phyloP scores from a whole-genome alignment of 2,113 vertebrate species.

The Machaerirhynchus nigripectus region DNA sequence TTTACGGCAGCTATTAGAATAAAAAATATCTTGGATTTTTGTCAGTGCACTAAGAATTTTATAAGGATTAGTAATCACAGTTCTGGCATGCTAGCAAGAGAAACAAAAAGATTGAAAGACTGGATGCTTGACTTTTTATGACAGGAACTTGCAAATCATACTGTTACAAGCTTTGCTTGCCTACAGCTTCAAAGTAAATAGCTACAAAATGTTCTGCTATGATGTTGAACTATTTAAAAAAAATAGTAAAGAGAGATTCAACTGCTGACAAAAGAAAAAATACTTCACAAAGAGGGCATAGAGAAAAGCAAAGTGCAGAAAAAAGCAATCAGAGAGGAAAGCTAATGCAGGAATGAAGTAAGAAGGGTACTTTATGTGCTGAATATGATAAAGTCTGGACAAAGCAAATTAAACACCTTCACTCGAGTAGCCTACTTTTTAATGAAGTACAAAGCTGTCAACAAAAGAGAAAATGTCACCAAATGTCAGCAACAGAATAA shows the following conservation, averaged over 20 bases:
- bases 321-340: neutral
- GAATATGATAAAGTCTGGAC: neutral
- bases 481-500: slow-evolving; percentile 61
- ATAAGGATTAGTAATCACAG: neutral
- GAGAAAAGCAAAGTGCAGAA: slow-evolving; percentile 8
- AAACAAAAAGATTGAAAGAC: neutral
- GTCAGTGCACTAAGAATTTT: neutral
- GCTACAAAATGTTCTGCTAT: neutral
- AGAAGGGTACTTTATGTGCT: neutral
- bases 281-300: neutral
- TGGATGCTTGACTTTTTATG: neutral
- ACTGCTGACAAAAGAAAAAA: neutral
- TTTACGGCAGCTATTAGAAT: neutral
- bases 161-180: neutral
- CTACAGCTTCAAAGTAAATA: neutral
- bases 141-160: neutral
- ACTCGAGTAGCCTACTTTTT: neutral
- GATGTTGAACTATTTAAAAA: neutral
- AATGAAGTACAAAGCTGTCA: slow-evolving; percentile 22
- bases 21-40: neutral
- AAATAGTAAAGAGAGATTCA: neutral
- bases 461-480: slow-evolving; percentile 64
- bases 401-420: slow-evolving; percentile 47
- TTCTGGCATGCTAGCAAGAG: neutral
- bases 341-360: neutral